Base-by-base conservation (phyloP, 2,888 invertebrate genomes). In the Norana najaformis region DNA sequence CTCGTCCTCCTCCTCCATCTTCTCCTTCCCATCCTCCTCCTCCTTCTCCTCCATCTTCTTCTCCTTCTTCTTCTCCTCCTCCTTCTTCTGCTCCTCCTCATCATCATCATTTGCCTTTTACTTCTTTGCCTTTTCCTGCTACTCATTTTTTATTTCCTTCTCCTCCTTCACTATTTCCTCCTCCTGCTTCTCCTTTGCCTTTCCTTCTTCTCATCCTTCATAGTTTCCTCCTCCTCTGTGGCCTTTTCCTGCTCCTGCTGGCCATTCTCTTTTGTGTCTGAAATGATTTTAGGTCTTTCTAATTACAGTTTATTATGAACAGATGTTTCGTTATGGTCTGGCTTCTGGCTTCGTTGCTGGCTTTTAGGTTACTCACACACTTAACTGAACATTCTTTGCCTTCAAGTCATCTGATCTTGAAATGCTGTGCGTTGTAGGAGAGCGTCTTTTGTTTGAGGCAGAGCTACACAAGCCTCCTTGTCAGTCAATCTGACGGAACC, bases 281-380 rank as follows among this genome's bases (percentile, higher is more conserved):
- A 69, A 69, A 69, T n/a, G 30, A 69, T n/a, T 47, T 47, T 23
- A 47, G 2, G 20, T 69, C 69, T 69, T n/a, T n/a, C 3, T 69
- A 69, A 69, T 69, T 69, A n/a, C 69, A n/a, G 69, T 69, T 69
- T 69, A 69, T 69, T 69, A 69, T 69, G n/a, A 69, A 69, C 69
- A 69, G 69, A 69, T 69, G 69, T n/a, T 69, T 69, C 69, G 13
- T 69, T 69, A 69, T 69, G n/a, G 69, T 69, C 69, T 69, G 69
- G 69, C 14, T 6, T 69, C 69, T 69, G 69, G 69, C 14, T 6
- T 69, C n/a, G n/a, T 69, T 69, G 69, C n/a, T 69, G 69, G 69
- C n/a, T 69, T 30, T 30, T 69, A 69, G 69, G 69, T 69, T 69
- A 69, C 8, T 69, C 69, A 69, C n/a, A 30, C 11, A 69, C 30